These are phyloP conservation scores for Lordiphosa collinella DNA, from an alignment of 1,140 invertebrate species.

Conservation along the genomic window DNA sequence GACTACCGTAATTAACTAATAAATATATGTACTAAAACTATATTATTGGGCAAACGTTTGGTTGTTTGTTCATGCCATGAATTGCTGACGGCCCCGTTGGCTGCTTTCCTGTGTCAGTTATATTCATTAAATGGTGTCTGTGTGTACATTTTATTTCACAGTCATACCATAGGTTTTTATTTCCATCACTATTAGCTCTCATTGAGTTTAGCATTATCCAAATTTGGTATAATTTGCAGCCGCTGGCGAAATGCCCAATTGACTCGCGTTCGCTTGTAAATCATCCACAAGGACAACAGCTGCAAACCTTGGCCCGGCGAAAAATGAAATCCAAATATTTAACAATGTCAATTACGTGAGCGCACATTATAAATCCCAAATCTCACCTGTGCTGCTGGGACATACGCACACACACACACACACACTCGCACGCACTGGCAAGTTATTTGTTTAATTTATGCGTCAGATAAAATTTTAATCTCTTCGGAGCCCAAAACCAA, in stretches of 20 bases:
- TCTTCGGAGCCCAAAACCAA: slow-evolving; percentile 60
- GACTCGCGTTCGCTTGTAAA: slow-evolving; percentile 15
- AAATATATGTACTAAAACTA: too few relatives aligned
- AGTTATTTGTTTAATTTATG: slow-evolving; percentile 78
- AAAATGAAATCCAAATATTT: slow-evolving; percentile 70
- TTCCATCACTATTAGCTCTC: not conserved
- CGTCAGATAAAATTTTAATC: slow-evolving; percentile 78
- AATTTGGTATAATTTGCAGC: slow-evolving; percentile 3
- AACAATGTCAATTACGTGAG: slow-evolving; percentile 77
- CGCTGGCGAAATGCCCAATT: slow-evolving; percentile 11
- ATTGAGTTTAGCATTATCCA: slow-evolving; percentile 1
- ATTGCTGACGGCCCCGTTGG: too few relatives aligned
- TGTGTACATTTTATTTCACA: too few relatives aligned
- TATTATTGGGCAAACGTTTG: too few relatives aligned
- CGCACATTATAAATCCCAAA: slow-evolving; percentile 78
- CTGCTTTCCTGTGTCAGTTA: too few relatives aligned
- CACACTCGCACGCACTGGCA: slow-evolving; percentile 37
- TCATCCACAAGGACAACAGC: slow-evolving; percentile 30
- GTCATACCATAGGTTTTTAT: too few relatives aligned
- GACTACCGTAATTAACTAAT: too few relatives aligned
- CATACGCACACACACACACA: slow-evolving; percentile 15
- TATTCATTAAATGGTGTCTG: too few relatives aligned
- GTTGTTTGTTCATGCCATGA: too few relatives aligned
- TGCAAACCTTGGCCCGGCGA: slow-evolving; percentile 22
- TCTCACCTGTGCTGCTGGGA: slow-evolving; percentile 69